Evolutionary conservation across 2,113 vertebrate genomes (phyloP).

Genomic region (Tenrec ecaudatus): DNA sequence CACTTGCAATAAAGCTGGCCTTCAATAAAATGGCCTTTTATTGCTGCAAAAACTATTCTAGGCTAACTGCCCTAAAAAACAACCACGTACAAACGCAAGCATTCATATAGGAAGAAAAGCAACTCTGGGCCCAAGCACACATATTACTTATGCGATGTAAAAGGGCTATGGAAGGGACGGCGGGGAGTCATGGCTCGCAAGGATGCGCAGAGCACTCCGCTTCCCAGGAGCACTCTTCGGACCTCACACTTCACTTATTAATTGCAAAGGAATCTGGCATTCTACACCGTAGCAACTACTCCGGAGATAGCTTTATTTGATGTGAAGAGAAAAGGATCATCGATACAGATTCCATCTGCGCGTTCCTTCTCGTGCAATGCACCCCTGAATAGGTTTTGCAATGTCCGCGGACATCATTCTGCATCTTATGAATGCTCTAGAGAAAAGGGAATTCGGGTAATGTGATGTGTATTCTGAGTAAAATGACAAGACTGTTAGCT

Average conservation of each 20-base stretch:
- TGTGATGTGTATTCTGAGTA: background rate
- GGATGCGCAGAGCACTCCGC: constrained; percentile 22
- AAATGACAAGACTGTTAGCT: constrained; percentile 51
- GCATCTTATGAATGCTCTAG: constrained; percentile 24
- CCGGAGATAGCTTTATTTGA: constrained; percentile 39
- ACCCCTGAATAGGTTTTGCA: background rate
- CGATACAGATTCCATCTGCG: constrained; percentile 11
- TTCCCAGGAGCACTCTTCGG: constrained; percentile 37
- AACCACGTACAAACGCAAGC: constrained; percentile 54
- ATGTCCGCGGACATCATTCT: background rate
- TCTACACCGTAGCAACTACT: background rate
- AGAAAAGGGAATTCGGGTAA: constrained; percentile 30
- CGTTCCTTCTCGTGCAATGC: background rate
- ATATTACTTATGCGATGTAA: constrained; percentile 57
- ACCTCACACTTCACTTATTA: constrained; percentile 45
- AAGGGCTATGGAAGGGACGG: constrained; percentile 29
- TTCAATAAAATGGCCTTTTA: constrained; percentile 77
- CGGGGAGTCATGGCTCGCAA: constrained; percentile 12
- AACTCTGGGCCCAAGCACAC: background rate
- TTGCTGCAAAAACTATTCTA: constrained; percentile 64
- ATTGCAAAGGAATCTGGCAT: constrained; percentile 32
- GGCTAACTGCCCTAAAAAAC: constrained; percentile 53
- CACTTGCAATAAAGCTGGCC: constrained; percentile 69
- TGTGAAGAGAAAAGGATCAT: constrained; percentile 45
- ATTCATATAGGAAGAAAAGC: constrained; percentile 39